These are phyloP conservation scores for Actenoides hombroni DNA, from an alignment of 2,113 vertebrate genomes.

Conservation along the genomic window DNA sequence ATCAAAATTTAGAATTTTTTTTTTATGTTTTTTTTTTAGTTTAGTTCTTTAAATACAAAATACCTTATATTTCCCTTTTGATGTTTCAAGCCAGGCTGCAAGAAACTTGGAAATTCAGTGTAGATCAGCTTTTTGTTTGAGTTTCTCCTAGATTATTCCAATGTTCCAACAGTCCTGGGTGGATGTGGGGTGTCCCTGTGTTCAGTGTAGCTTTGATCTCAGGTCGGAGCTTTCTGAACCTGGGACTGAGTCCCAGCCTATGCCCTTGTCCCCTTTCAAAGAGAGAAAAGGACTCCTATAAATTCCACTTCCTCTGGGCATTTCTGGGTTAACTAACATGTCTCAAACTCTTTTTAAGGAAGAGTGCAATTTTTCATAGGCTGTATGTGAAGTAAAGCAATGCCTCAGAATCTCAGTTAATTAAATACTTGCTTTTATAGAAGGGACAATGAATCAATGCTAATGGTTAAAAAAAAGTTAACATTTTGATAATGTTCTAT, in stretches of 20 bases:
- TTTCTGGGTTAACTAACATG: neutral
- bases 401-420: neutral
- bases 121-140: neutral
- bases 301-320: neutral
- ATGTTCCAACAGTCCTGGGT: neutral
- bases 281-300: neutral
- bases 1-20: too few relatives aligned
- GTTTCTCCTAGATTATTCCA: neutral
- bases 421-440: neutral
- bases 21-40: neutral
- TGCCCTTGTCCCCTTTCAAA: neutral
- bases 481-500: neutral
- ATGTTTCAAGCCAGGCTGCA: neutral
- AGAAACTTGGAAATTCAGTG: neutral
- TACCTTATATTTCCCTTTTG: neutral
- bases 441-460: neutral
- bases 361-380: neutral
- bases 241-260: neutral
- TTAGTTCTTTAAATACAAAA: neutral
- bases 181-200: neutral
- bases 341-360: neutral
- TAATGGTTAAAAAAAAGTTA: neutral
- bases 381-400: neutral
- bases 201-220: neutral
- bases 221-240: neutral